Evolutionary conservation across 2,888 invertebrate species (phyloP).

Genomic region (Theodoxus fluviatilis): DNA sequence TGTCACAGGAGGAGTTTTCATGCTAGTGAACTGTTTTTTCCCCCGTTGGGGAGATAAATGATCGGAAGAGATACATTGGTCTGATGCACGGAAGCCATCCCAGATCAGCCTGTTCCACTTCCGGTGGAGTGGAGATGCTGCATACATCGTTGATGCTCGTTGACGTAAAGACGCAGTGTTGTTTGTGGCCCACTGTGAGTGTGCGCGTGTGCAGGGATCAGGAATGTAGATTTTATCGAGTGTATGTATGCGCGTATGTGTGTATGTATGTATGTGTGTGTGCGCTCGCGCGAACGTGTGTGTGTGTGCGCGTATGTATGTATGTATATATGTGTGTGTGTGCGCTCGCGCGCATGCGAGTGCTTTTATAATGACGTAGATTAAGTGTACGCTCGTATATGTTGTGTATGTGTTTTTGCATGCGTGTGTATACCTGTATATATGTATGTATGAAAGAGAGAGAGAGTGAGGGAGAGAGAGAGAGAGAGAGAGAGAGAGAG

Average conservation of each 20-base stretch:
- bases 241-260: too few relatives aligned
- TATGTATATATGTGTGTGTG: background rate
- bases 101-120: too few relatives aligned
- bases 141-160: background rate
- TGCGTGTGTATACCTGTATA: slow-evolving; percentile 2
- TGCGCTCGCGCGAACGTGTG: too few relatives aligned
- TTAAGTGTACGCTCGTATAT: background rate
- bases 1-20: too few relatives aligned
- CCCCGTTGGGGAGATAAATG: too few relatives aligned
- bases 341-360: background rate
- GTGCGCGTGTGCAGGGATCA: too few relatives aligned
- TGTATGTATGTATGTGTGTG: too few relatives aligned
- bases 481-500: background rate
- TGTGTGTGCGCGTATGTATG: slow-evolving; percentile 1
- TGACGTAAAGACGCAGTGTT: too few relatives aligned
- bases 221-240: too few relatives aligned
- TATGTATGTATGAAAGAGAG: background rate
- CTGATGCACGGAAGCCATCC: background rate
- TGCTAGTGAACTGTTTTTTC: too few relatives aligned
- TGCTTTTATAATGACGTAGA: background rate
- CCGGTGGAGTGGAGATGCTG: too few relatives aligned
- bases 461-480: background rate
- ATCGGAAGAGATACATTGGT: background rate
- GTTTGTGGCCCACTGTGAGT: too few relatives aligned
- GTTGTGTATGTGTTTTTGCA: background rate